phyloP scores from a whole-genome alignment of 92 coral and sea anemone species.

The Epizoanthus illoricatus region DNA sequence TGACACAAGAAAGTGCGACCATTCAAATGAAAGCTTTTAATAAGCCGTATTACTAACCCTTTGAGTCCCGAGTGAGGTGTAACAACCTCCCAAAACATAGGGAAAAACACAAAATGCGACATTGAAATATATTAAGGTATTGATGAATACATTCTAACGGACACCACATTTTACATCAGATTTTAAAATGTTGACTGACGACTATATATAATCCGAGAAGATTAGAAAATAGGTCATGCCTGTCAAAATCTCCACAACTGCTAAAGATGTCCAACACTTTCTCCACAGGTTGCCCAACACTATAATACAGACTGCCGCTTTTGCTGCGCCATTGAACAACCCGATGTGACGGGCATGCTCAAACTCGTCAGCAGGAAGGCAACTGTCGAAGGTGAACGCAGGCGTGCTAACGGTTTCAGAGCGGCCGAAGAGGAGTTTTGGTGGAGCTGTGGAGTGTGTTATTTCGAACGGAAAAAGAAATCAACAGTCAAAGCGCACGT shows the following conservation, averaged over 20 bases:
- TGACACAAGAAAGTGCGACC: too few relatives aligned
- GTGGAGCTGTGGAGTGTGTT: too few relatives aligned
- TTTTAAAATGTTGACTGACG: too few relatives aligned
- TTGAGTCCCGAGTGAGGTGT: too few relatives aligned
- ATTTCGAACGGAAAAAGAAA: conserved; percentile 49
- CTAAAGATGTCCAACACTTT: background rate
- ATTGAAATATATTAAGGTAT: too few relatives aligned
- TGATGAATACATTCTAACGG: too few relatives aligned
- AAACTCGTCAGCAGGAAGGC: conserved; percentile 62
- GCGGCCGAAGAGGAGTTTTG: conserved; percentile 30
- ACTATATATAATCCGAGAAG: background rate
- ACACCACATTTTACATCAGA: too few relatives aligned
- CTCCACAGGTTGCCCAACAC: conserved; percentile 56
- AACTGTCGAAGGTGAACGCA: conserved; percentile 34
- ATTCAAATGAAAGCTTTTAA: too few relatives aligned
- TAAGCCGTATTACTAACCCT: too few relatives aligned
- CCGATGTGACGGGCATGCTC: conserved; percentile 67
- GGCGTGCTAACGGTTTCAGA: conserved; percentile 36
- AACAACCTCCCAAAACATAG: too few relatives aligned
- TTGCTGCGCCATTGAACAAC: conserved; percentile 69
- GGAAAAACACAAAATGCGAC: too few relatives aligned
- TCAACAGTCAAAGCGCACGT: conserved; percentile 59
- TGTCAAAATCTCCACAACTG: background rate
- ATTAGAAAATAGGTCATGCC: background rate
- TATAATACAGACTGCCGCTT: conserved; percentile 61